These are phyloP conservation scores for Macrobrachium nipponense DNA, from an alignment of 1,140 invertebrate species.

Conservation along the genomic window DNA sequence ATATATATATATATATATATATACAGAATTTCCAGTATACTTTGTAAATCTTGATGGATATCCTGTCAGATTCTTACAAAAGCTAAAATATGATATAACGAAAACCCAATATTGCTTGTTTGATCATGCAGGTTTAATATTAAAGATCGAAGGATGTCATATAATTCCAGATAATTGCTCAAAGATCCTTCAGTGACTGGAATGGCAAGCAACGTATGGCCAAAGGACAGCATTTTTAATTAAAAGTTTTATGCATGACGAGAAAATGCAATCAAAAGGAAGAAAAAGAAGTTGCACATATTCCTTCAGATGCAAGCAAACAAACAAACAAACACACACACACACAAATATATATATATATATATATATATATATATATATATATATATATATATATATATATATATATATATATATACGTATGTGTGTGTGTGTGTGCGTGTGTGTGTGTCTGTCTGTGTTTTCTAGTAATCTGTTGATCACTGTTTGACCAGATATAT, in stretches of 20 bases:
- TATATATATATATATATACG: background rate
- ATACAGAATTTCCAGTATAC: too few relatives aligned
- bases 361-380: constrained; percentile 12
- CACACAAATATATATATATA: background rate
- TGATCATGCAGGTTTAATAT: too few relatives aligned
- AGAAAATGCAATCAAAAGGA: too few relatives aligned
- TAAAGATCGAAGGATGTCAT: too few relatives aligned
- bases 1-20: too few relatives aligned
- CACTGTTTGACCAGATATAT: background rate
- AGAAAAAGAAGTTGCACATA: background rate
- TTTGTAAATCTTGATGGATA: too few relatives aligned
- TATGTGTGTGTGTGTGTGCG: constrained; percentile 9
- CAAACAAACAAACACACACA: constrained; percentile 13
- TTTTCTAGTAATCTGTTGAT: background rate
- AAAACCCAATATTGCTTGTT: too few relatives aligned
- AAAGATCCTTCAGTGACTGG: too few relatives aligned
- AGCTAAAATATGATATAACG: too few relatives aligned
- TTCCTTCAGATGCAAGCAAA: background rate
- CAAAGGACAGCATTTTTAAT: background rate
- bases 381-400: background rate
- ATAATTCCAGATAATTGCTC: too few relatives aligned
- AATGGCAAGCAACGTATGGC: too few relatives aligned
- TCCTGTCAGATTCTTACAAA: too few relatives aligned
- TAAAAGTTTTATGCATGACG: background rate
- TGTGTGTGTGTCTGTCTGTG: constrained; percentile 17